Conservation (phyloP, 2,888 invertebrate species). For the Therioaphis trifolii region DNA sequence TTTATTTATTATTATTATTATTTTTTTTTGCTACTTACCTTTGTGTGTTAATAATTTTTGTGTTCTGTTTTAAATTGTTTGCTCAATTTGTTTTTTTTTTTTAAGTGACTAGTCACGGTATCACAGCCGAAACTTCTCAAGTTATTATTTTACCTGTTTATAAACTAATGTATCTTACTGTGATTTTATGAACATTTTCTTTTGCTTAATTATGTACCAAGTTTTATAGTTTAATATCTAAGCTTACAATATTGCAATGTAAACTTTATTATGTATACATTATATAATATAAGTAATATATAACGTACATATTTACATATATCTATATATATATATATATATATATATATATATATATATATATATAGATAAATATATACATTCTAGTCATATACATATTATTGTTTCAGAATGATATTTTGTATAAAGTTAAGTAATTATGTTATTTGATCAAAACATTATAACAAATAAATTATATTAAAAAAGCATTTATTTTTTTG, state of each 20-base stretch:
- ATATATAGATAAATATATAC: too few relatives aligned
- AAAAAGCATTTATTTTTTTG: slow-evolving; percentile 52
- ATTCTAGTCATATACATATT: slow-evolving; percentile 61
- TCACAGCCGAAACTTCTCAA: slow-evolving; percentile 54
- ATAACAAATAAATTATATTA: slow-evolving; percentile 57
- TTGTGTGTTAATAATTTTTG: slow-evolving; percentile 52
- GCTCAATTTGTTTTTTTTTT: slow-evolving; percentile 58
- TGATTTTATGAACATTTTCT: slow-evolving; percentile 58
- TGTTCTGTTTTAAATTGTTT: slow-evolving; percentile 62
- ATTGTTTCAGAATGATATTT: slow-evolving; percentile 59
- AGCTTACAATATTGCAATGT: slow-evolving; percentile 34
- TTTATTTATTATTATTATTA: slow-evolving; percentile 43
- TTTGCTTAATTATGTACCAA: slow-evolving; percentile 53
- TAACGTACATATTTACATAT: slow-evolving; percentile 21
- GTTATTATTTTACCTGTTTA: slow-evolving; percentile 49
- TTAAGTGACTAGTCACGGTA: slow-evolving; percentile 61
- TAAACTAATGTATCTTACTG: slow-evolving; percentile 52
- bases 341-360: slow-evolving; percentile 42
- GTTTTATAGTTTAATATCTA: slow-evolving; percentile 55
- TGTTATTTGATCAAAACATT: slow-evolving; percentile 59
- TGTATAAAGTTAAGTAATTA: slow-evolving; percentile 56
- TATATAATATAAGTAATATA: slow-evolving; percentile 47
- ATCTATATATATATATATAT: slow-evolving; percentile 27
- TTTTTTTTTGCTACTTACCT: slow-evolving; percentile 58
- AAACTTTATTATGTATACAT: slow-evolving; percentile 1